These are phyloP conservation scores for Puntigrus tetrazona DNA, from an alignment of 2,113 vertebrate genomes.

Conservation along the genomic window DNA sequence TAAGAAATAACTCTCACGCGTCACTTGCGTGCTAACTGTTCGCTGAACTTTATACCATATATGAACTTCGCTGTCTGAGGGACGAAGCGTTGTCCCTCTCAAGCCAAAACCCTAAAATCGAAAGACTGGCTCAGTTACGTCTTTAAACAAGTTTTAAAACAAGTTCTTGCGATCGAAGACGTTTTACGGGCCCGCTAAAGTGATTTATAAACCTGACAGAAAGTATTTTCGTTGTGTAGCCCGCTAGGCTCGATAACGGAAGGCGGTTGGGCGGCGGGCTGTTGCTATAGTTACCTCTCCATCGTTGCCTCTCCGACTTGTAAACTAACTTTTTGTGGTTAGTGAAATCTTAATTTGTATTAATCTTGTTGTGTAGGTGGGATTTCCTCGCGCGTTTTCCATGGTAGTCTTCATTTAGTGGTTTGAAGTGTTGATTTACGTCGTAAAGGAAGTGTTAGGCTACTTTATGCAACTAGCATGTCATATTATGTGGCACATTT, in stretches of 20 bases:
- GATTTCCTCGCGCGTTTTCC: too few relatives aligned
- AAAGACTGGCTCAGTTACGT: neutral
- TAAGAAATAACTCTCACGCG: neutral
- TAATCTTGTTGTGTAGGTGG: neutral
- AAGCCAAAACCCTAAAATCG: neutral
- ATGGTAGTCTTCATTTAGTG: neutral
- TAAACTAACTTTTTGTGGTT: neutral
- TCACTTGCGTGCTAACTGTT: neutral
- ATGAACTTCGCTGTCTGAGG: neutral
- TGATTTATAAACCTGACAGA: neutral
- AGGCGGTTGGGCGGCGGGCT: too few relatives aligned
- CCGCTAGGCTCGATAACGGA: too few relatives aligned
- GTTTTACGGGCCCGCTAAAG: too few relatives aligned
- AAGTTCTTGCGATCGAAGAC: too few relatives aligned
- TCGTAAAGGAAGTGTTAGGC: too few relatives aligned
- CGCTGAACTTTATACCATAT: neutral
- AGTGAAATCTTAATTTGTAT: neutral
- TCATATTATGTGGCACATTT: neutral
- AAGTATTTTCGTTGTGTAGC: too few relatives aligned
- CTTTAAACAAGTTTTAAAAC: neutral
- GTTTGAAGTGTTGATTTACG: neutral
- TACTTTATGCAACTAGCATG: neutral
- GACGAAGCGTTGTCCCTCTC: neutral
- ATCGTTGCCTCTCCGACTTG: neutral
- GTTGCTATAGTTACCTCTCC: neutral